These are phyloP conservation scores for Paratilapia polleni DNA, from an alignment of 2,113 vertebrate species.

Conservation along the genomic window DNA sequence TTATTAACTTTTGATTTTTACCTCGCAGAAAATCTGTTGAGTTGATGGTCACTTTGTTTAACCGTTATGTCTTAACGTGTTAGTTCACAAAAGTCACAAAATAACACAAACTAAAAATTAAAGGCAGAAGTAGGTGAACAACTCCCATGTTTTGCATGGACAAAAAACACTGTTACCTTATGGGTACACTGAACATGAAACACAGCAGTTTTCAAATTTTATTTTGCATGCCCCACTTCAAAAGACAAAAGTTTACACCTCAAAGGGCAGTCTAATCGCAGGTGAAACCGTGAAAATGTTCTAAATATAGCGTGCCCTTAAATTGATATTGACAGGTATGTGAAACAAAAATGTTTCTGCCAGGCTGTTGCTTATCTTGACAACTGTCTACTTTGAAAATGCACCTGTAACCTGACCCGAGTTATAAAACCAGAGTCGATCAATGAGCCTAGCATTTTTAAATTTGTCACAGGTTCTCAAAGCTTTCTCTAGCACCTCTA, in stretches of 20 bases:
- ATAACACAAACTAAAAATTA: too few species aligned
- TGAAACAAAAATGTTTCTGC: not conserved
- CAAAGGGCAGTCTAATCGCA: not conserved
- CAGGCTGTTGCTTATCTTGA: not conserved
- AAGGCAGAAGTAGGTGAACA: too few species aligned
- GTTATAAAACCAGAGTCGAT: not conserved
- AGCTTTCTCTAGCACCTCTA: too few species aligned
- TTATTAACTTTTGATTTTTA: not conserved
- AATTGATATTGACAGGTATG: not conserved
- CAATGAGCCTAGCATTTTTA: not conserved
- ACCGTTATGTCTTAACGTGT: not conserved
- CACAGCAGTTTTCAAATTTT: too few species aligned
- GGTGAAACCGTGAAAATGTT: not conserved
- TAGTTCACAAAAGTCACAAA: too few species aligned
- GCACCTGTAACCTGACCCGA: not conserved
- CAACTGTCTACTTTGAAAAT: not conserved
- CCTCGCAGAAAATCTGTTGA: too few species aligned
- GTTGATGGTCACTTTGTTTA: too few species aligned
- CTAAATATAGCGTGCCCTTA: not conserved
- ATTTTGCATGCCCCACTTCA: not conserved
- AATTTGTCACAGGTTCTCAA: fast-evolving
- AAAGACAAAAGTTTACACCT: not conserved
- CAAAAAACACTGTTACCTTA: not conserved
- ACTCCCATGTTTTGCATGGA: too few species aligned
- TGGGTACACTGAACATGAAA: too few species aligned